Base-by-base conservation (phyloP, 2,113 vertebrate species). In the Andinoacara biseriatus region DNA sequence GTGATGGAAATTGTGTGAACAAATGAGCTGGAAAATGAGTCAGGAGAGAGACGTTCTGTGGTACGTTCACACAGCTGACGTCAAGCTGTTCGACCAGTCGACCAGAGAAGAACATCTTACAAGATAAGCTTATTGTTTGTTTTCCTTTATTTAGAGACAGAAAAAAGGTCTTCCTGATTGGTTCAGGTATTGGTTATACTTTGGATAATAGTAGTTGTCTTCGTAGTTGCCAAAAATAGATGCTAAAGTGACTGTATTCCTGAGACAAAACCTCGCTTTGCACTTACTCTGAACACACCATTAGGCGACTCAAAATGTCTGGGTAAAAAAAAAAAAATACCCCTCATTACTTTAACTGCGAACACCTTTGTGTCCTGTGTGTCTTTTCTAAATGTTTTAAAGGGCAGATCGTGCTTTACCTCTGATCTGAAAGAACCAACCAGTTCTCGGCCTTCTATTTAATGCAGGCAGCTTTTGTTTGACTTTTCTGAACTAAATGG, bases 321-420 rank as follows among this genome's bases (percentile, higher is more conserved):
- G 67, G 40, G 43, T 52, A 31, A 72, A 31, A 72, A 72, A 3
- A 26, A 26, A 2, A 35, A 35, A 31, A 31, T 49, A 31, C 65
- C 10, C 1, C 24, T 0, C 24, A 7, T 52, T 72, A 46, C 1
- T 72, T 54, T 0, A 0, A 14, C 26, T 54, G 26, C 46, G 20
- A 8, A 31, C 18, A 33, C 46, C 18, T 72, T 72, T 54, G 46
- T 54, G 52, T 54, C 46, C 26, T 72, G 46, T 31, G 67, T 20
- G 26, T 18, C 10, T 67, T 20, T 54, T 20, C 49, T 54, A 31
- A 72, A 31, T 54, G 26, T 46, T 72, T n/a, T 54, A 54, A 72
- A 72, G n/a, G 67, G 46, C 67, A 52, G 46, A 54, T 72, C 26
- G 17, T 0, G 0, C 26, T 14, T 54, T 72, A 54, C 46, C 31